Percentiles rank a stretch among this genome's conserved stretches.
Evolutionary conservation across 2,888 invertebrate genomes (phyloP).

Genomic region (Tetrapedia diversipes): DNA sequence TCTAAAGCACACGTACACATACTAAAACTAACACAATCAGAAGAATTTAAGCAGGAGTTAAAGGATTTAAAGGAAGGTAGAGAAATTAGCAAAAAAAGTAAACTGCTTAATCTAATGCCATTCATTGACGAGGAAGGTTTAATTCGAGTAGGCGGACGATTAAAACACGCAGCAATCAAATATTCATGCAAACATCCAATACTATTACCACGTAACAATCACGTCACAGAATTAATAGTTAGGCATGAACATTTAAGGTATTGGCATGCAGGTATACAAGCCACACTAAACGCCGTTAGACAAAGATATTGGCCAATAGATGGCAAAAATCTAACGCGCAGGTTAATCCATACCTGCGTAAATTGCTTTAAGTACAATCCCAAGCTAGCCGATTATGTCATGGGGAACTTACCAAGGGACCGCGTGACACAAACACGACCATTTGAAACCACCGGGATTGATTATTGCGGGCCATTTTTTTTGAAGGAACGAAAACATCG

Average conservation of each 20-base stretch:
- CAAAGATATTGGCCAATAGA: too few species aligned
- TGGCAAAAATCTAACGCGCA: not conserved
- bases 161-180: not conserved
- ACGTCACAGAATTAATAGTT: not conserved
- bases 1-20: not conserved
- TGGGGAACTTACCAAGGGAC: constrained; percentile 16
- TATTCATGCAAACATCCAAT: too few species aligned
- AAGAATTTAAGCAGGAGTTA: not conserved
- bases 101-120: not conserved
- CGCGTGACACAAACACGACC: not conserved
- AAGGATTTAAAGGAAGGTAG: not conserved
- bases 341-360: not conserved
- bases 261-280: too few species aligned
- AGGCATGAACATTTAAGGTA: not conserved
- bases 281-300: too few species aligned
- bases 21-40: not conserved
- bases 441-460: not conserved
- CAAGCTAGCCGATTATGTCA: not conserved
- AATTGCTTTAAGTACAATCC: constrained; percentile 3
- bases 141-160: too few species aligned
- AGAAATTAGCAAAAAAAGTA: not conserved
- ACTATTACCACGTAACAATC: not conserved
- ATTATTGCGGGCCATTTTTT: too few species aligned
- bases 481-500: not conserved
- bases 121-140: too few species aligned